Base-by-base conservation (phyloP, 2,113 vertebrate genomes). In the Hiodon tergisus region DNA sequence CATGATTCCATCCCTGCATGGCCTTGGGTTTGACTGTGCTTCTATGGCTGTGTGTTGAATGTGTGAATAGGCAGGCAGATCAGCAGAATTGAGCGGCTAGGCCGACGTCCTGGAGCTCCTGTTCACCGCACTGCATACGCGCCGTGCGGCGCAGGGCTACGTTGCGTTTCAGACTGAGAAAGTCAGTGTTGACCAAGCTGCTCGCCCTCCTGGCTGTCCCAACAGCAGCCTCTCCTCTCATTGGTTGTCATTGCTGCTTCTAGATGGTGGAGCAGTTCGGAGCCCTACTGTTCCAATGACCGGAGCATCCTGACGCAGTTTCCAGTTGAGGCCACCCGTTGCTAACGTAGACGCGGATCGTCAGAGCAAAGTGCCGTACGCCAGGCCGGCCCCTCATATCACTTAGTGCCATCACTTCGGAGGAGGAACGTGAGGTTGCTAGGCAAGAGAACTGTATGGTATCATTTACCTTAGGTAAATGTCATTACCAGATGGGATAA, bases 281-380 rank as follows among this genome's bases (percentile, higher is more conserved):
- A 98, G 79, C 94, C 92, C 85, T 93, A 92, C 92, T 94, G 85
- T 93, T 91, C 94, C 90, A 98, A 92, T 85, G 97, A 98, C 92
- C 93, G 93, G 84, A 97, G 93, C 91, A 90, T 98, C 94, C 78
- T 99, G 94, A 96, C 96, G 68, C 94, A 97, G 88, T 96, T 95
- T 71, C 89, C 96, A 85, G 91, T 98, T 89, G 96, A 98, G 84
- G 92, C 91, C 62, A 54, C 90, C 85, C 88, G 90, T 90, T 97
- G 93, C 88, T 98, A 93, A 92, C 75, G 62, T 76, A 81, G 60
- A 81, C 4, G 5, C 9, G 58, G 14, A 14, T 31, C 57, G 3
- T 3, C 11, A 71, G 70, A 50, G 3, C 51, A 31, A 31, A 13
- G 31, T 59, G 31, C 3, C 68, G 31, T 11, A 31, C 9, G 54